Evolutionary conservation across 2,797 vertebrate genomes (phyloP).

Genomic region (Clarias platycephalus): DNA sequence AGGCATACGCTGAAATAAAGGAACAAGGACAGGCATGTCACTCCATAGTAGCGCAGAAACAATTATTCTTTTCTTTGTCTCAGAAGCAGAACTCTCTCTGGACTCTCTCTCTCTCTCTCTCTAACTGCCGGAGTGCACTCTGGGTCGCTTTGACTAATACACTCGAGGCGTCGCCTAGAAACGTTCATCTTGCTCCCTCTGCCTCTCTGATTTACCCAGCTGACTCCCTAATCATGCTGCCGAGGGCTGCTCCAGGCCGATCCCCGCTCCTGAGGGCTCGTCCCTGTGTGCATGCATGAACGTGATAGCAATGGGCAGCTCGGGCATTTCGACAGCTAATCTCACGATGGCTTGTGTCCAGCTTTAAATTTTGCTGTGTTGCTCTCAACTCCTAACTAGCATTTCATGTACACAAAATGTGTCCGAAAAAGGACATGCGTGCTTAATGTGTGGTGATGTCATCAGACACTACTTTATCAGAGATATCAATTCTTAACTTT

Average conservation of each 20-base stretch:
- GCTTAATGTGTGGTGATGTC: neutral
- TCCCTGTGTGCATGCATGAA: neutral
- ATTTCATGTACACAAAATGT: neutral
- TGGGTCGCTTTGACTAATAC: conserved; percentile 43
- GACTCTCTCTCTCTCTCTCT: conserved; percentile 35
- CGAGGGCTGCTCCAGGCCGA: conserved; percentile 38
- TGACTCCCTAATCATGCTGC: conserved; percentile 40
- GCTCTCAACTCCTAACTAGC: neutral
- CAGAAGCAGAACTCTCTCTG: conserved; percentile 43
- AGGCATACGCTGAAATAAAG: conserved; percentile 1
- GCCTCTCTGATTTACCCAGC: conserved; percentile 36
- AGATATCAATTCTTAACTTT: neutral
- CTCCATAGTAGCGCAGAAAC: conserved; percentile 44
- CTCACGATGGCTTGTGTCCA: neutral
- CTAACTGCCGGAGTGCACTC: conserved; percentile 46
- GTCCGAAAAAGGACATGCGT: too few relatives aligned
- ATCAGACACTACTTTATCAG: neutral
- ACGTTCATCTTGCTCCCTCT: conserved; percentile 45
- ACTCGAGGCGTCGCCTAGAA: conserved; percentile 51
- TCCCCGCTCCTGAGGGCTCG: conserved; percentile 26
- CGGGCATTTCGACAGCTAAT: conserved; percentile 18
- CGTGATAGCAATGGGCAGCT: conserved; percentile 11
- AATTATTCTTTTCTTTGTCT: conserved; percentile 49
- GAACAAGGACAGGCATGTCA: conserved; percentile 28
- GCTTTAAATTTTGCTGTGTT: neutral